Evolutionary conservation across 2,797 vertebrate genomes (phyloP).

Genomic region (Pantherophis alleghaniensis): DNA sequence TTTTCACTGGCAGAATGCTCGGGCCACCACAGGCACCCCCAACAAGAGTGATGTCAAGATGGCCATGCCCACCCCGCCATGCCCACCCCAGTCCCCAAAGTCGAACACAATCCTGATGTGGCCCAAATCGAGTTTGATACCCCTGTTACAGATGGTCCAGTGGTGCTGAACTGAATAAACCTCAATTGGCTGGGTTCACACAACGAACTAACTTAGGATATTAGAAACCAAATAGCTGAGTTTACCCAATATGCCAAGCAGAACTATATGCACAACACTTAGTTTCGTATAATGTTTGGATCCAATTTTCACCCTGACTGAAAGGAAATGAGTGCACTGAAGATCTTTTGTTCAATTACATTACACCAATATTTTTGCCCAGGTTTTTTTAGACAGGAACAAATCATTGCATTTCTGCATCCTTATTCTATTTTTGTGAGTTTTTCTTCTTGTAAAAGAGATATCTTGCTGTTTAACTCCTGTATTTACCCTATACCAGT

Average conservation of each 20-base stretch:
- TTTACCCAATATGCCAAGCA: neutral
- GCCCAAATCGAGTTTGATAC: too few species aligned
- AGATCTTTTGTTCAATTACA: neutral
- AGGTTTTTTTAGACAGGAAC: neutral
- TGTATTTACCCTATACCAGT: too few species aligned
- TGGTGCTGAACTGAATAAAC: neutral
- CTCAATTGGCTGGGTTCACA: neutral
- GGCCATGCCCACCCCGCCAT: too few species aligned
- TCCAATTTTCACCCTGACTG: neutral
- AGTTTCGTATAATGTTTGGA: neutral
- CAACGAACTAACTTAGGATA: neutral
- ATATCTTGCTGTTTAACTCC: too few species aligned
- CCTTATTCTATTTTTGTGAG: neutral
- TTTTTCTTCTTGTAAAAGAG: neutral
- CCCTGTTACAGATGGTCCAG: neutral
- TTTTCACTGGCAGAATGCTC: too few species aligned
- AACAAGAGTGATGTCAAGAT: too few species aligned
- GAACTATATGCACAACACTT: neutral
- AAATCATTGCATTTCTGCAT: fast-evolving
- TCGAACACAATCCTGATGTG: too few species aligned
- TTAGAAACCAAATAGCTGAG: neutral
- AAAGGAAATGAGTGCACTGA: neutral
- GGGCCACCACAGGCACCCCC: too few species aligned
- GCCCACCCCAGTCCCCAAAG: too few species aligned
- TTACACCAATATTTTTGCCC: neutral